Evolutionary conservation across 1,140 invertebrate genomes (phyloP), one percentile per base, ranked within the genome.

Genomic region (Campoletis sonorensis): DNA sequence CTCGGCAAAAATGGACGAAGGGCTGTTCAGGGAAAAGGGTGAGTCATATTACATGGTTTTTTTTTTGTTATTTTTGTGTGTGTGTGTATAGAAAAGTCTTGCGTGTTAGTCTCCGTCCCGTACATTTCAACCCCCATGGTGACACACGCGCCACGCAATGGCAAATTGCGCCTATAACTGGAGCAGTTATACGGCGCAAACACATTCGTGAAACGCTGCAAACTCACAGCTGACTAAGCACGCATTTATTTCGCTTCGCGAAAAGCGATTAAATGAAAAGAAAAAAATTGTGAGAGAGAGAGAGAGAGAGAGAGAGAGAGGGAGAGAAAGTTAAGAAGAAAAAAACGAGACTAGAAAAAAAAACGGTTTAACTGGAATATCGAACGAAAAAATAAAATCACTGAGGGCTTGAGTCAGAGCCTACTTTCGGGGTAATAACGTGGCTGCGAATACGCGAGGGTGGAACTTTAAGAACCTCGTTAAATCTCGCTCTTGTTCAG

Each of bases 21-120:
- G 51, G 67, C 80, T 81, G 80, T 85, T 76, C 61, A 61, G 40
- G 58, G 54, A 27, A 78, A 79, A 76, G 51, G 81, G 45, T 86
- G 85, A 86, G 79, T 86, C 85, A 86, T 58, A 51, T 15, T 15
- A 75, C n/a, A 58, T 61, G 80, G 79, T 85, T 18, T 23, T 82
- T 15, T 67, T 26, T n/a, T n/a, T n/a, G n/a, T n/a, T n/a, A n/a
- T n/a, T n/a, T n/a, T n/a, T n/a, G n/a, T n/a, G n/a, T n/a, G n/a
- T n/a, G n/a, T 67, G 23, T 16, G 26, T 15, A 21, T 23, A 58
- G 79, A 79, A 11, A 13, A 45, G 5, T 45, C 73, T 85, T 45
- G 85, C 84, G 84, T 86, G 85, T 71, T 72, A 77, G 68, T 54
- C 49, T 27, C 18, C 72, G 68, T 54, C 49, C 49, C 18, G 30